These are phyloP conservation scores for Aplochiton taeniatus DNA, from an alignment of 2,797 vertebrate genomes.

Conservation along the genomic window DNA sequence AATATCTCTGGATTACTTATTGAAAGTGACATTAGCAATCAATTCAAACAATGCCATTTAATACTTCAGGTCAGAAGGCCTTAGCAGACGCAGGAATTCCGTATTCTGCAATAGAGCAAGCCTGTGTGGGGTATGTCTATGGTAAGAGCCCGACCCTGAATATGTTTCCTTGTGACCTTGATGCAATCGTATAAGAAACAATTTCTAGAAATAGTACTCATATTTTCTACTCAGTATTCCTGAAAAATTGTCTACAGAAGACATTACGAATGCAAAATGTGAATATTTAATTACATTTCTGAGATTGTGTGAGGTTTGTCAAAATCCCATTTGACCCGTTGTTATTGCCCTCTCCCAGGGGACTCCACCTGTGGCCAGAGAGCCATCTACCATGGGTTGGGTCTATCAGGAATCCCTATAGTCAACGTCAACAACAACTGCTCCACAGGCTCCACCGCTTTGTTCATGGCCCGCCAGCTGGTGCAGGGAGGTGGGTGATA, in stretches of 20 bases:
- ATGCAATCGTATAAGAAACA: neutral
- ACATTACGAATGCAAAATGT: too few species aligned
- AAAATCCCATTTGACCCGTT: neutral
- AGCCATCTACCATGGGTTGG: conserved; percentile 92
- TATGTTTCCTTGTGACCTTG: neutral
- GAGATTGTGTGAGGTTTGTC: too few species aligned
- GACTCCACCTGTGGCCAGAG: conserved; percentile 93
- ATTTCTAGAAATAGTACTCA: too few species aligned
- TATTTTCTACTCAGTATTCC: too few species aligned
- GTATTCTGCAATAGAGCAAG: conserved; percentile 89
- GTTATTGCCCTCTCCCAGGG: conserved; percentile 65
- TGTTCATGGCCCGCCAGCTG: conserved; percentile 90
- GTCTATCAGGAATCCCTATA: conserved; percentile 94
- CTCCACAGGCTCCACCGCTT: conserved; percentile 93
- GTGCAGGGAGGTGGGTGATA: conserved; percentile 86
- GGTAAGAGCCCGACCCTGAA: conserved; percentile 78
- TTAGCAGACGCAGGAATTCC: conserved; percentile 87
- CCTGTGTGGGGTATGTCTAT: conserved; percentile 92
- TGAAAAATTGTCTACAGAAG: too few species aligned
- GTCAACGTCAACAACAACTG: conserved; percentile 98
- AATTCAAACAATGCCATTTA: neutral
- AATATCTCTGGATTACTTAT: too few species aligned
- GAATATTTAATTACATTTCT: too few species aligned
- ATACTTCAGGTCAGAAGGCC: conserved; percentile 81
- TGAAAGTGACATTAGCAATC: neutral